A percentile compares a stretch with the other conserved stretches of the same genome.
Conservation (phyloP, 2,113 vertebrate species). For the Bucco capensis region DNA sequence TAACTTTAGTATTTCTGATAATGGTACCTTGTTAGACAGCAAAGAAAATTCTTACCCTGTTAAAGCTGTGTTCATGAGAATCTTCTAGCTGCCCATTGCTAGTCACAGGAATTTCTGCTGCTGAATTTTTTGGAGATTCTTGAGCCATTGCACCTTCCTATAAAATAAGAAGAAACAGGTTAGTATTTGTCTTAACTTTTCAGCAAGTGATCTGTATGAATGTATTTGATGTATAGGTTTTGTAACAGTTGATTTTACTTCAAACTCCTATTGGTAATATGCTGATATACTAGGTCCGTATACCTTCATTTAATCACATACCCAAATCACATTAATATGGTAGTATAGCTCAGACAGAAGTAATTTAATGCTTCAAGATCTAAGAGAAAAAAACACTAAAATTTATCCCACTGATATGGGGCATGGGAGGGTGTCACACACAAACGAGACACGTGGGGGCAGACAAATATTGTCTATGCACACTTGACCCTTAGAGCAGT, state of each 20-base stretch:
- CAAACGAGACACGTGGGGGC: neutral
- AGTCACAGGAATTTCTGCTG: constrained; percentile 93
- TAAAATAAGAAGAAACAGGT: neutral
- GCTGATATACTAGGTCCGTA: neutral
- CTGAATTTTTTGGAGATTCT: constrained; percentile 86
- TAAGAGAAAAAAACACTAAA: neutral
- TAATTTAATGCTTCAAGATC: neutral
- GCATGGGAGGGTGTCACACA: neutral
- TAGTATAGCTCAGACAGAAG: neutral
- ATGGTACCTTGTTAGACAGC: neutral
- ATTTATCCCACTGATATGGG: neutral
- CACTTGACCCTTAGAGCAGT: neutral
- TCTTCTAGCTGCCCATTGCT: constrained; percentile 91
- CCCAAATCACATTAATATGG: neutral
- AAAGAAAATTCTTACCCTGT: constrained; percentile 75
- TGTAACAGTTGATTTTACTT: neutral
- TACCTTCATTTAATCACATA: neutral
- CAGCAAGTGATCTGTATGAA: neutral
- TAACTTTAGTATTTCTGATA: neutral
- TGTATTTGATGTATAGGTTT: neutral
- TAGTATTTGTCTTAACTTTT: neutral
- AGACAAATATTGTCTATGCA: neutral
- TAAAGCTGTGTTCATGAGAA: constrained; percentile 79
- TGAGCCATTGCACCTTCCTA: constrained; percentile 86
- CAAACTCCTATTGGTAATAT: neutral